Conservation (phyloP, 2,888 invertebrate genomes). For the Macrophya annulata region DNA sequence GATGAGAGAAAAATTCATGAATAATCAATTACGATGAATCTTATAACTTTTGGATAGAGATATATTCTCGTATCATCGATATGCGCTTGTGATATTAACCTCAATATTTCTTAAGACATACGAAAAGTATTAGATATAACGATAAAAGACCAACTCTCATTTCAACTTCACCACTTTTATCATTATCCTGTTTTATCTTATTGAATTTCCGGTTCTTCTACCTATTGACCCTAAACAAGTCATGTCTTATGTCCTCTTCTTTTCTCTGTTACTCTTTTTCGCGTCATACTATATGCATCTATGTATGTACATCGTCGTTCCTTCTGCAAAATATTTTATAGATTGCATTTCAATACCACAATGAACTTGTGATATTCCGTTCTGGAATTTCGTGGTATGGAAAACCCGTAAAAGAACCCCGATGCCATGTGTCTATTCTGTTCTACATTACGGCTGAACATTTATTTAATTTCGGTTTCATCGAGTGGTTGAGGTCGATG, state of each 20-base stretch:
- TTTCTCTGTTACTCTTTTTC: not conserved
- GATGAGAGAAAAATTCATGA: constrained; percentile 53
- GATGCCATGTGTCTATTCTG: not conserved
- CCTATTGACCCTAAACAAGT: not conserved
- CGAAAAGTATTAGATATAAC: constrained; percentile 15
- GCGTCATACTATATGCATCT: not conserved
- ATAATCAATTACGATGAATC: constrained; percentile 50
- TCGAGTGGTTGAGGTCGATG: constrained; percentile 51
- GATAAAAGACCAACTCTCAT: constrained; percentile 17
- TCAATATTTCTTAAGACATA: constrained; percentile 6
- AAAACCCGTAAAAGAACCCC: not conserved
- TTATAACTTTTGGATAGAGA: not conserved
- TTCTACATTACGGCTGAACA: constrained; percentile 37
- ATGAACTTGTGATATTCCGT: not conserved
- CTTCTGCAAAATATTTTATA: not conserved
- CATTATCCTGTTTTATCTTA: not conserved
- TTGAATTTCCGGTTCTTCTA: not conserved
- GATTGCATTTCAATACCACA: not conserved
- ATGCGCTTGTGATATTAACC: constrained; percentile 16
- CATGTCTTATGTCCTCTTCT: not conserved
- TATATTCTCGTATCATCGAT: constrained; percentile 41
- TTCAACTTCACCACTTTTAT: not conserved
- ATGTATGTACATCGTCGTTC: not conserved
- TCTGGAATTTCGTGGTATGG: not conserved
- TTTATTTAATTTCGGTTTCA: constrained; percentile 56